Conservation (phyloP, 2,888 invertebrate species). For the Drosophila anomalata region DNA sequence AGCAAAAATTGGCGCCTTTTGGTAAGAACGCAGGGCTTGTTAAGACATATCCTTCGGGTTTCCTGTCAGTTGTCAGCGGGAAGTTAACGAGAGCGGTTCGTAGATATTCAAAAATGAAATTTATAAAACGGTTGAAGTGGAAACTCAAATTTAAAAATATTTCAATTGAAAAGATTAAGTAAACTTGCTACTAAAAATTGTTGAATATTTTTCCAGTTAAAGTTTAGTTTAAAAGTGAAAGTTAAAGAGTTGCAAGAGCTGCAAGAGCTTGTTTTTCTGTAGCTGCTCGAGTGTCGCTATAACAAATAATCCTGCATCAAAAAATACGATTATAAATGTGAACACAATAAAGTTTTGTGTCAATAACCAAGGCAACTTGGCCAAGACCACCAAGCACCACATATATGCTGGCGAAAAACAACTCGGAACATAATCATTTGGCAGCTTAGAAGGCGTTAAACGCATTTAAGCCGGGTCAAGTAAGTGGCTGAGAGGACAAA, state of each 20-base stretch:
- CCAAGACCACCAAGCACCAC: not conserved
- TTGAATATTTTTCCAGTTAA: not conserved
- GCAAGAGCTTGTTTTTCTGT: not conserved
- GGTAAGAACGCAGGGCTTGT: conserved; percentile 69
- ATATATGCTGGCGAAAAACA: conserved; percentile 20
- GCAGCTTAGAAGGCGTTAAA: conserved; percentile 72
- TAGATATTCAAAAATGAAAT: conserved; percentile 2
- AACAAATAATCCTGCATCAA: conserved; percentile 53
- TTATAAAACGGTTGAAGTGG: conserved; percentile 6
- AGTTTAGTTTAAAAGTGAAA: not conserved
- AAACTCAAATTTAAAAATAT: conserved; percentile 8
- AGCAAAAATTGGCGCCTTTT: conserved; percentile 66
- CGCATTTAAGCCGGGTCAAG: conserved; percentile 62
- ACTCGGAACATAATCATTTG: conserved; percentile 68
- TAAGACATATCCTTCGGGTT: conserved; percentile 56
- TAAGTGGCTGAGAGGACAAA: conserved; percentile 57
- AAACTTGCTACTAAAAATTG: not conserved
- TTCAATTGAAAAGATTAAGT: not conserved
- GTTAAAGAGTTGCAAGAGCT: not conserved
- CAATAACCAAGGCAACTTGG: conserved; percentile 60
- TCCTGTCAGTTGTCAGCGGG: conserved; percentile 67
- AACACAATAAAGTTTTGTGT: conserved; percentile 36
- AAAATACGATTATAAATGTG: conserved; percentile 36
- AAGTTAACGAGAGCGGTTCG: conserved; percentile 66
- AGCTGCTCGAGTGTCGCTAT: conserved; percentile 30